Evolutionary conservation across 2,888 invertebrate species (phyloP).

Genomic region (Pycnomerus fuliginosus): DNA sequence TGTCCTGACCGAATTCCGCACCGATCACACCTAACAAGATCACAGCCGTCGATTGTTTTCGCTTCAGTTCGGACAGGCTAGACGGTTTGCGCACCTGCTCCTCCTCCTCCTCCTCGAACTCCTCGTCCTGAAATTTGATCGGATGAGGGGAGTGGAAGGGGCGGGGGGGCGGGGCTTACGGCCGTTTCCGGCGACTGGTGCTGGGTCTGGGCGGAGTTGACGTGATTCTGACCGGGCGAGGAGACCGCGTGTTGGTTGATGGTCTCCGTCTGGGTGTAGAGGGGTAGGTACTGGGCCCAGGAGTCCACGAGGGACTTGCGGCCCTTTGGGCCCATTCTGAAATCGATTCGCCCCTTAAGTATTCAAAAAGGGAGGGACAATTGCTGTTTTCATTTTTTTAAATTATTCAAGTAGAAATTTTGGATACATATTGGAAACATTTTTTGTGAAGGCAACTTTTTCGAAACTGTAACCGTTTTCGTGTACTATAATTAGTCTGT

Average conservation of each 20-base stretch:
- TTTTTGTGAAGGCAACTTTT: too few species aligned
- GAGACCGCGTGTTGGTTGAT: conserved; percentile 67
- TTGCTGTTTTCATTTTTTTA: too few species aligned
- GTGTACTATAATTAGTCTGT: too few species aligned
- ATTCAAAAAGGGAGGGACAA: too few species aligned
- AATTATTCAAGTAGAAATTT: too few species aligned
- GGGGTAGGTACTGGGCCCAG: conserved; percentile 94
- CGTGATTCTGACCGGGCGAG: conserved; percentile 54
- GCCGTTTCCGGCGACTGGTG: conserved; percentile 35
- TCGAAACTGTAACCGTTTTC: too few species aligned
- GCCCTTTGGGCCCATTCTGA: conserved; percentile 82
- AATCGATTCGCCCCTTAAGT: conserved; percentile 13
- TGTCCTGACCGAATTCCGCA: conserved; percentile 97
- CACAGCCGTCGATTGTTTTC: conserved; percentile 96
- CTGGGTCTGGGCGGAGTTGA: conserved; percentile 35
- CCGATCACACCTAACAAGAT: conserved; percentile 96
- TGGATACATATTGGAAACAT: too few species aligned
- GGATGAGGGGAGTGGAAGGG: too few species aligned
- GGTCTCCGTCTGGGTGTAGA: conserved; percentile 78
- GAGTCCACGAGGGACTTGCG: conserved; percentile 89
- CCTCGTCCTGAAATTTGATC: conserved; percentile 67
- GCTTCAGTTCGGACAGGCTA: conserved; percentile 79
- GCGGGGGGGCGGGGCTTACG: too few species aligned
- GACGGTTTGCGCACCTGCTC: conserved; percentile 84
- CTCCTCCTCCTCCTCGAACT: conserved; percentile 84